phyloP scores from a whole-genome alignment of 1,140 invertebrate species.

The Heliconius hewitsoni region DNA sequence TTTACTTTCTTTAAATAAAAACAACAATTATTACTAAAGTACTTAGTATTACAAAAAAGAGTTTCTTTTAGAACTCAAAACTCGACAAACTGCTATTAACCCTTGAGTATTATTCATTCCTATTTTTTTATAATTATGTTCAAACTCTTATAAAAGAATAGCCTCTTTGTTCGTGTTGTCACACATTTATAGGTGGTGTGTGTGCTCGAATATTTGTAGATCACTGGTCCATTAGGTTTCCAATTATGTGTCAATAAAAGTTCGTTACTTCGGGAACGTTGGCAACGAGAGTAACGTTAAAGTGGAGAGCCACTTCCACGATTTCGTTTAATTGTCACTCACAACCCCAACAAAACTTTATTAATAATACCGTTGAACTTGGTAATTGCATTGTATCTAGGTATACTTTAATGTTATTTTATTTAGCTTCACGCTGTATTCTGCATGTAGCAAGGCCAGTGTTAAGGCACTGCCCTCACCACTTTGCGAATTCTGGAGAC shows the following conservation, averaged over 20 bases:
- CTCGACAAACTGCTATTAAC: background rate
- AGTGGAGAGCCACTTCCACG: conserved; percentile 28
- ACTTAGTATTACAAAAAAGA: background rate
- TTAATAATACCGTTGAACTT: conserved; percentile 32
- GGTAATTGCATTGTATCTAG: conserved; percentile 23
- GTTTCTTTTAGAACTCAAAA: background rate
- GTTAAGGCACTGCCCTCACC: too few species aligned
- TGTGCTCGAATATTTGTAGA: conserved; percentile 14
- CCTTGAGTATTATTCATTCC: background rate
- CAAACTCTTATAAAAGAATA: background rate
- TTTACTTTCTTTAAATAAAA: background rate
- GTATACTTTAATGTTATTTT: conserved; percentile 5
- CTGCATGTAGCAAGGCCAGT: too few species aligned
- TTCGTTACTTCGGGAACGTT: conserved; percentile 34
- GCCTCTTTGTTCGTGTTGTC: background rate
- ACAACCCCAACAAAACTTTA: conserved; percentile 30
- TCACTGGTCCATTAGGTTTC: conserved; percentile 16
- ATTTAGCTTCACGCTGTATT: background rate
- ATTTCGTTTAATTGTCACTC: conserved; percentile 38
- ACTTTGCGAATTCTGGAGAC: too few species aligned
- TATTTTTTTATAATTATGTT: background rate
- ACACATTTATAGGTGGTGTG: background rate
- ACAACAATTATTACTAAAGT: background rate
- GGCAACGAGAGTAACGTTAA: conserved; percentile 21
- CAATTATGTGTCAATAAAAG: conserved; percentile 35